These are phyloP conservation scores for Acanthococcus lagerstroemiae DNA, from an alignment of 2,888 invertebrate species.

Conservation along the genomic window DNA sequence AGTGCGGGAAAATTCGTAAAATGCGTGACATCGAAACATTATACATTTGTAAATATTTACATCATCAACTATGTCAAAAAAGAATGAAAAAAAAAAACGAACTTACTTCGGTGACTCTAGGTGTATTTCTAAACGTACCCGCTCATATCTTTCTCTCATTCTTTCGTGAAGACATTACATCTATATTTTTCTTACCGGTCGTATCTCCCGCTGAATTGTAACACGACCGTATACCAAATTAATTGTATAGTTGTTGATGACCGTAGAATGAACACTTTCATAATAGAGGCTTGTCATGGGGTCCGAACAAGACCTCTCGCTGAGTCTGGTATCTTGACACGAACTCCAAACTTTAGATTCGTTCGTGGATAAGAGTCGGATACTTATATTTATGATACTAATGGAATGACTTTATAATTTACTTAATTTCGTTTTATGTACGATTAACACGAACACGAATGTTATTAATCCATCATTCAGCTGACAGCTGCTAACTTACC, in stretches of 20 bases:
- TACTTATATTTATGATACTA: conserved; percentile 23
- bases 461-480: conserved; percentile 23
- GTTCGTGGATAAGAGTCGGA: conserved; percentile 9
- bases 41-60: conserved; percentile 11
- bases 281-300: conserved; percentile 21
- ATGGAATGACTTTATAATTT: conserved; percentile 25
- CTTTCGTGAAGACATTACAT: conserved; percentile 9
- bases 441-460: conserved; percentile 23
- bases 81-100: neutral
- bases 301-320: conserved; percentile 21
- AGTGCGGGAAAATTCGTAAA: neutral
- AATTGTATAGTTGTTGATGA: conserved; percentile 28
- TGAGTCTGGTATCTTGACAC: conserved; percentile 18
- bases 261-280: conserved; percentile 25
- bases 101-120: no score
- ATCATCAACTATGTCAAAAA: conserved; percentile 14
- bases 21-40: neutral
- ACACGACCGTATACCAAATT: conserved; percentile 23
- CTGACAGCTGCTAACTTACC: conserved; percentile 19
- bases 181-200: conserved; percentile 10
- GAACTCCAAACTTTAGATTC: conserved; percentile 7
- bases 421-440: conserved; percentile 27
- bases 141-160: neutral
- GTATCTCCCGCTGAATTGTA: conserved; percentile 24
- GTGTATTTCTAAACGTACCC: neutral